Evolutionary conservation across 2,113 vertebrate species (phyloP).

Genomic region (Thunnus thynnus): DNA sequence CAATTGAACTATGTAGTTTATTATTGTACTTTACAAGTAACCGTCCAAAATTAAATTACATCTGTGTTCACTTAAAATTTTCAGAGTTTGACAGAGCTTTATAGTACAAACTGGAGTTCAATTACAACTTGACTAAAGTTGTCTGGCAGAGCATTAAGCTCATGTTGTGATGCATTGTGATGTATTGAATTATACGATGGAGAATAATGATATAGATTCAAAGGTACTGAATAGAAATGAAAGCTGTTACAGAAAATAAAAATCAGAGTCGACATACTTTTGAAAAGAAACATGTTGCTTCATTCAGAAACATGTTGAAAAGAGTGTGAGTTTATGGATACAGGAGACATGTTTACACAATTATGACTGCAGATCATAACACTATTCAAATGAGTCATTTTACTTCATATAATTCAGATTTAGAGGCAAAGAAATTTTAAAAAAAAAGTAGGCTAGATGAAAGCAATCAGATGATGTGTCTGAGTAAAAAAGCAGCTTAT

Average conservation of each 20-base stretch:
- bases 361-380: constrained; percentile 43
- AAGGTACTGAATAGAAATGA: constrained; percentile 16
- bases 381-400: constrained; percentile 27
- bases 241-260: background rate
- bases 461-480: constrained; percentile 13
- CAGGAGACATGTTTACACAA: constrained; percentile 58
- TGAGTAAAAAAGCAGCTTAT: constrained; percentile 22
- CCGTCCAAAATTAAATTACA: background rate
- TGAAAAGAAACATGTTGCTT: constrained; percentile 63
- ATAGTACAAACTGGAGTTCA: background rate
- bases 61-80: constrained; percentile 10
- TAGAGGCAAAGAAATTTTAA: constrained; percentile 11
- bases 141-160: background rate
- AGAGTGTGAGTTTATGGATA: constrained; percentile 53
- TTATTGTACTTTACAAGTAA: background rate
- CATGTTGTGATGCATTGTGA: background rate
- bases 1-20: background rate
- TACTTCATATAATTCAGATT: constrained; percentile 29
- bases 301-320: constrained; percentile 62
- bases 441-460: background rate
- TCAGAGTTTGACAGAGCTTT: constrained; percentile 13
- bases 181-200: background rate
- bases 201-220: background rate
- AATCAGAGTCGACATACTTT: constrained; percentile 34
- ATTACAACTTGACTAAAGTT: background rate